These are phyloP conservation scores for Drosophila nigromelanica DNA, from an alignment of 1,140 invertebrate species.

Conservation along the genomic window DNA sequence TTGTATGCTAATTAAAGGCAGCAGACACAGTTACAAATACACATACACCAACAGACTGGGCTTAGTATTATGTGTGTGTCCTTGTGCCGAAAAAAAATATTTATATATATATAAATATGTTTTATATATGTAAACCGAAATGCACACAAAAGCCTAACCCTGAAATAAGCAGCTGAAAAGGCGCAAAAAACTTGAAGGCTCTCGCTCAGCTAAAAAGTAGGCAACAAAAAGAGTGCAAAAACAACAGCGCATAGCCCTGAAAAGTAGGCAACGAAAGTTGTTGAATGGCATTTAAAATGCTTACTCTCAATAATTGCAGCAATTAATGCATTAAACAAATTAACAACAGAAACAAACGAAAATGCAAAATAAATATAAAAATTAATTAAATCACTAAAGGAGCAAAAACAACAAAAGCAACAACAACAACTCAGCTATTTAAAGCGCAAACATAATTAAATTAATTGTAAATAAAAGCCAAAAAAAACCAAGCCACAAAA, in stretches of 20 bases:
- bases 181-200: conserved; percentile 35
- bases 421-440: conserved; percentile 19
- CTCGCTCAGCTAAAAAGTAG: conserved; percentile 19
- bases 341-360: conserved; percentile 19
- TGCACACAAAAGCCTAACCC: conserved; percentile 53
- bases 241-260: neutral
- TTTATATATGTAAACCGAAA: conserved; percentile 24
- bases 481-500: conserved; percentile 4
- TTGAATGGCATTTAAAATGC: neutral
- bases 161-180: conserved; percentile 34
- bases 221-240: conserved; percentile 1
- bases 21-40: conserved; percentile 30
- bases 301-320: conserved; percentile 5
- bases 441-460: conserved; percentile 47
- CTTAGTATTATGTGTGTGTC: conserved; percentile 28
- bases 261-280: conserved; percentile 27
- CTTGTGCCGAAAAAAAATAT: conserved; percentile 45
- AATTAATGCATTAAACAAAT: conserved; percentile 37
- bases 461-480: conserved; percentile 52
- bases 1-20: conserved; percentile 32
- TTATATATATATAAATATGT: conserved; percentile 15
- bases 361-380: conserved; percentile 26
- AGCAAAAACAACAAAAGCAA: conserved; percentile 8
- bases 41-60: neutral
- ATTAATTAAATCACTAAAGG: conserved; percentile 19